These are phyloP conservation scores for Mellilla xanthometata DNA, from an alignment of 2,888 invertebrate species.

Conservation along the genomic window DNA sequence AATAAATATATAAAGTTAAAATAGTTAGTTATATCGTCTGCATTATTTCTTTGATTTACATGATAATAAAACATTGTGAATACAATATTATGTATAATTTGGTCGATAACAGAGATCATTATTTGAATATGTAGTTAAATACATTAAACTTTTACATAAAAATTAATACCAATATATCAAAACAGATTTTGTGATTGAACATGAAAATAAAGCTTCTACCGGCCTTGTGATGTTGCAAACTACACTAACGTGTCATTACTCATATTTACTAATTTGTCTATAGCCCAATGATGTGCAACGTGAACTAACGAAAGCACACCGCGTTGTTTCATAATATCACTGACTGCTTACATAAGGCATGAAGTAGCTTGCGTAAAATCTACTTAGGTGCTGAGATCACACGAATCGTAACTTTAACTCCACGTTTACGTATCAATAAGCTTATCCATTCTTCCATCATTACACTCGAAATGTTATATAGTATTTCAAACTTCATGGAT, in stretches of 20 bases:
- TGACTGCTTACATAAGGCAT: slow-evolving; percentile 72
- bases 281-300: slow-evolving; percentile 48
- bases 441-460: too few relatives aligned
- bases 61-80: not conserved
- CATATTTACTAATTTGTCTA: slow-evolving; percentile 57
- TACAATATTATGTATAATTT: not conserved
- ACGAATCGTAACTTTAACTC: slow-evolving; percentile 64
- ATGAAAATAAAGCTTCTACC: too few relatives aligned
- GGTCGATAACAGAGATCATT: not conserved
- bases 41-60: slow-evolving; percentile 14
- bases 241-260: slow-evolving; percentile 50
- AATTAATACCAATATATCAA: too few relatives aligned
- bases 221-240: slow-evolving; percentile 30
- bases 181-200: too few relatives aligned
- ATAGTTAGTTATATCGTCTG: slow-evolving; percentile 34
- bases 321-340: slow-evolving; percentile 68
- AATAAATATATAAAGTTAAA: slow-evolving; percentile 41
- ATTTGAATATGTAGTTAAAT: too few relatives aligned
- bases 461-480: too few relatives aligned
- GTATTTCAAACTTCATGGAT: too few relatives aligned
- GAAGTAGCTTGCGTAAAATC: slow-evolving; percentile 65
- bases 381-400: slow-evolving; percentile 63
- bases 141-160: too few relatives aligned
- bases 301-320: slow-evolving; percentile 61
- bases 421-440: slow-evolving; percentile 61